These are phyloP conservation scores for Podocnemis expansa DNA, from an alignment of 2,113 vertebrate genomes.

Conservation along the genomic window DNA sequence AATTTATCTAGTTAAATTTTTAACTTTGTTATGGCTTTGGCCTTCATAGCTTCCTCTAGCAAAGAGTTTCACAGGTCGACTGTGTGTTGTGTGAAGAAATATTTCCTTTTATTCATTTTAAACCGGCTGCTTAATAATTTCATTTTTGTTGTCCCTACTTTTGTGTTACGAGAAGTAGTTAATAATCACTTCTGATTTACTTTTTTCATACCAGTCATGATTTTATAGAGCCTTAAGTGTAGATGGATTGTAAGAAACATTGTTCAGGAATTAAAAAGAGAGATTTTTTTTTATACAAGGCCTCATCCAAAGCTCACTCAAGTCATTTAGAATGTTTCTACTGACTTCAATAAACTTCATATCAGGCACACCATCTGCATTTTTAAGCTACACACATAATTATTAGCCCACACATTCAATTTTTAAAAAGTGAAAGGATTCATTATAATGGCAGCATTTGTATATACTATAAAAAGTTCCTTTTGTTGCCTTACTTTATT, in stretches of 20 bases:
- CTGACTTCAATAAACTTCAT: neutral
- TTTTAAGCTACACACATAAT: neutral
- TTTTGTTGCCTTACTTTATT: neutral
- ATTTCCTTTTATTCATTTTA: too few relatives aligned
- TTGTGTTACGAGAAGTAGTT: too few relatives aligned
- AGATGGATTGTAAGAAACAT: neutral
- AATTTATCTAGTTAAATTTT: too few relatives aligned
- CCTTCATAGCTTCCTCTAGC: too few relatives aligned
- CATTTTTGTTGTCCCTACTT: too few relatives aligned
- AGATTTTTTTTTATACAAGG: neutral
- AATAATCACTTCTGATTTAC: too few relatives aligned
- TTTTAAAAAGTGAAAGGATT: neutral
- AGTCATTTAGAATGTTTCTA: fast-evolving
- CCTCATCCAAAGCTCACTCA: neutral
- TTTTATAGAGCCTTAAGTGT: neutral
- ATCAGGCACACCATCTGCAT: neutral
- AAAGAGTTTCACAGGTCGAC: too few relatives aligned
- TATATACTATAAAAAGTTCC: neutral
- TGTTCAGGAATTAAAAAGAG: neutral
- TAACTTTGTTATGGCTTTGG: too few relatives aligned
- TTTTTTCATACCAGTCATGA: too few relatives aligned
- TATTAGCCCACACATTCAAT: neutral
- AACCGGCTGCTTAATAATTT: too few relatives aligned
- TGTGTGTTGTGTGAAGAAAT: too few relatives aligned
- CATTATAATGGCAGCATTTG: neutral